Base-by-base conservation (phyloP, 2,888 invertebrate genomes). In the Melanostoma mellinum region DNA sequence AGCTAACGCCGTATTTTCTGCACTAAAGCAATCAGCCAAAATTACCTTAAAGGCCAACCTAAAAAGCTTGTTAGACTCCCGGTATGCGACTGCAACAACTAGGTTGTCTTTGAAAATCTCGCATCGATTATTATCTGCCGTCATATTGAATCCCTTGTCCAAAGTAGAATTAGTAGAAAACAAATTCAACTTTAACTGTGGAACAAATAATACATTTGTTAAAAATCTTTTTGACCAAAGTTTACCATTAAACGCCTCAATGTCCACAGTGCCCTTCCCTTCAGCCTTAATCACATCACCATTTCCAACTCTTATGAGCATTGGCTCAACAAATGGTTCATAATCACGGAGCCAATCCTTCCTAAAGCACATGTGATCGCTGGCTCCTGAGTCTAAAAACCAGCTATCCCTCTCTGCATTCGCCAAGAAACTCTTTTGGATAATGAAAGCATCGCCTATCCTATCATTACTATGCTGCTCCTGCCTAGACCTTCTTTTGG, bases 131-230 rank as follows among this genome's bases (percentile, higher is more conserved):
- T 40, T 69, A 30, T 74, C 33, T 40, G 75, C 63, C 32, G 20
- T 48, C 9, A 84, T 38, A 6, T 61, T 33, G 20, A 74, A 55
- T 8, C 85, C 84, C 67, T 86, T 86, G 52, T 86, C 82, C 56
- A 82, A 61, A 32, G 82, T 78, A 42, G 50, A 35, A 58, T 79
- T 85, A 6, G 73, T 71, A n/a, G 86, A 87, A 80, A 86, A 86
- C 36, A 86, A 55, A 79, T 87, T 87, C 38, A 81, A 20, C 6
- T 69, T 55, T 4, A 86, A 79, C 8, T 35, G 63, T 4, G 86
- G 85, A 4, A 87, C 86, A 68, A 84, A 85, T 1, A 87, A 44
- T 6, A 86, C 87, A 33, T 86, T 69, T 5, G 68, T 71, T 9
- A 86, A 52, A 44, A 71, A 65, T 50, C 85, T 87, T 44, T 48